These are phyloP conservation scores for Pipistrellus nathusii DNA, from an alignment of 2,797 vertebrate species.

Conservation along the genomic window DNA sequence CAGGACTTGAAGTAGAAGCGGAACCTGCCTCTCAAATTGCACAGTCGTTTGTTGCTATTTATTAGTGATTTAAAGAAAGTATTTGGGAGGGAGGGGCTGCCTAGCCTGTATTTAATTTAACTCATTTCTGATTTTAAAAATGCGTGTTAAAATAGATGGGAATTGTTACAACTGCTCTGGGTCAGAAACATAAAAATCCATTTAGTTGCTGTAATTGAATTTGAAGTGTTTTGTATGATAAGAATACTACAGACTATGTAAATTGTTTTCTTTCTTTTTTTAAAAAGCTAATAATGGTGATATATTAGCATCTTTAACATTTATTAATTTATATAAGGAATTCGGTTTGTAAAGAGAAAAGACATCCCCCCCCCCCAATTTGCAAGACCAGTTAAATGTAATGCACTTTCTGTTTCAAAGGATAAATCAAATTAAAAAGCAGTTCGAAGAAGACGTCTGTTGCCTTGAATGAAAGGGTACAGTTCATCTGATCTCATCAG, in stretches of 20 bases:
- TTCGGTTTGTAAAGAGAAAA: slow-evolving; percentile 90
- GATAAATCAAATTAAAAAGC: slow-evolving; percentile 88
- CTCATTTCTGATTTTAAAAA: slow-evolving; percentile 66
- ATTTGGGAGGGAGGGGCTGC: slow-evolving; percentile 66
- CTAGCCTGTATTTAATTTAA: slow-evolving; percentile 84
- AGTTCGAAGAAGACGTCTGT: slow-evolving; percentile 85
- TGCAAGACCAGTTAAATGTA: slow-evolving; percentile 91
- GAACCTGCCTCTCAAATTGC: slow-evolving; percentile 68
- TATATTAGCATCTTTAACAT: slow-evolving; percentile 89
- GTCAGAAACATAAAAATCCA: slow-evolving; percentile 83
- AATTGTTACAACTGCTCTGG: slow-evolving; percentile 83
- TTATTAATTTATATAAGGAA: slow-evolving; percentile 93
- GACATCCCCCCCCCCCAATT: slow-evolving; percentile 78
- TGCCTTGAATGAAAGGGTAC: slow-evolving; percentile 85
- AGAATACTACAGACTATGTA: slow-evolving; percentile 89
- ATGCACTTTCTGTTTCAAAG: slow-evolving; percentile 94
- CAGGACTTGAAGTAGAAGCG: slow-evolving; percentile 21
- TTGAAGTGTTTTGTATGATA: slow-evolving; percentile 92
- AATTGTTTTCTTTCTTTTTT: slow-evolving; percentile 87
- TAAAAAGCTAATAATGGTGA: slow-evolving; percentile 88
- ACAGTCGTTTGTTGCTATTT: slow-evolving; percentile 86
- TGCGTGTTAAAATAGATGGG: slow-evolving; percentile 86
- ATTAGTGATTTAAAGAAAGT: slow-evolving; percentile 85
- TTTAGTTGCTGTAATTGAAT: slow-evolving; percentile 87
- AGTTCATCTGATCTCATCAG: slow-evolving; percentile 81